Evolutionary conservation across 2,888 invertebrate species (phyloP), one percentile per base, ranked within the genome.

Genomic region (Vanessa cardui): DNA sequence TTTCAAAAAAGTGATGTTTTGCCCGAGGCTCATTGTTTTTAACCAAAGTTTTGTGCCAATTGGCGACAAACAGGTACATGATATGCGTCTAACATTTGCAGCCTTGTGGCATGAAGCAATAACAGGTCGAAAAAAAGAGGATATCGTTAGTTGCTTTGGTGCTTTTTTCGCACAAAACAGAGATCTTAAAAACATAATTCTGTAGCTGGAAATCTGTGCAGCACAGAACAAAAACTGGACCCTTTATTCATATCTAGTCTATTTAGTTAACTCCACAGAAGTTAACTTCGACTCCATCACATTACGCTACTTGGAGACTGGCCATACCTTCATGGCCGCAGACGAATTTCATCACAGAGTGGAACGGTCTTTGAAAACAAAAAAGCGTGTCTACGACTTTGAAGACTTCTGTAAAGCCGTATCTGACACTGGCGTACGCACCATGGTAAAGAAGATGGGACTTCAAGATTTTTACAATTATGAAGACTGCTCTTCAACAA

Each of bases 321-420:
- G 79, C 45, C 81, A 81, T 52, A 79, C 79, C 50, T 80, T 77
- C 56, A 81, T 80, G 77, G 75, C 77, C 62, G 77, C 79, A 20
- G 82, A 81, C 69, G 74, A 76, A 61, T 81, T 82, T 67, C 80
- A 82, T 68, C 79, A 81, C 66, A 73, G 74, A 69, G 77, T 82
- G n/a, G 78, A 81, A 66, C 62, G 59, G 21, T 74, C 77, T 46
- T 64, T 80, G 21, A 76, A 77, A 69, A 75, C 62, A 56, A 75
- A 72, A 56, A 74, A 73, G 12, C 68, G 66, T 16, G 46, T 56
- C 21, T 65, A 69, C 46, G 65, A 58, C 60, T 64, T 67, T 67
- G 66, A 70, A 54, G 66, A 70, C 58, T 64, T 70, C 50, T 47
- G 56, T 45, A 54, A 62, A 63, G 66, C 64, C 49, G 69, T 70